Evolutionary conservation across 1,140 invertebrate species (phyloP), one percentile per base, ranked within the genome.

Genomic region (Cherax quadricarinatus): DNA sequence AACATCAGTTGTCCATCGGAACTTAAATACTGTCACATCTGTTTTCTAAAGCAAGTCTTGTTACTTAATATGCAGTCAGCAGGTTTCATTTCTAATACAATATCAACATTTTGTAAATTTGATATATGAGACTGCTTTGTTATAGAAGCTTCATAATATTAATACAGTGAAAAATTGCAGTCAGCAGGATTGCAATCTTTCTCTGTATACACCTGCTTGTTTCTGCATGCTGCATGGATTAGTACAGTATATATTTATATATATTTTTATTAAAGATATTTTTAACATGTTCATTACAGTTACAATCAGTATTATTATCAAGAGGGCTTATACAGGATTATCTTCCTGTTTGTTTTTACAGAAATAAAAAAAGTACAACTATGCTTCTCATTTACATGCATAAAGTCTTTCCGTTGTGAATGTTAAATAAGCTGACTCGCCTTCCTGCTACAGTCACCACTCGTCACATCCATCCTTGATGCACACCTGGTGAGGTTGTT

Each of bases 281-380:
- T 18, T 10, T 53, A 57, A 60, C 57, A 48, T 53, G 82, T 16
- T 1, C 30, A 41, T 80, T 48, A 80, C 7, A 41, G 49, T 10
- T 80, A 84, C 62, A 10, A 84, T 84, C 82, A 84, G 82, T 84
- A 84, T 84, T 84, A 84, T 14, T 83, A 83, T 53, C 21, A 80
- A 78, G n/a, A 41, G 30, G 21, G 49, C 49, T 82, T 41, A 41
- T 41, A 41, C 30, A 24, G 51, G 81, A 41, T 84, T 21, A 75
- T 14, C 16, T 18, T 73, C 84, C 49, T 5, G 48, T 86, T 70
- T 70, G 24, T 16, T 41, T 48, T 41, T n/a, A 41, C 66, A 75
- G 73, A 86, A 24, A 86, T 48, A 66, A 53, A 75, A 73, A 24
- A 48, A 86, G 84, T 86, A 86, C 84, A 86, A 86, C 48, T 86